Evolutionary conservation across 2,888 invertebrate genomes (phyloP).

Genomic region (Mantis religiosa): DNA sequence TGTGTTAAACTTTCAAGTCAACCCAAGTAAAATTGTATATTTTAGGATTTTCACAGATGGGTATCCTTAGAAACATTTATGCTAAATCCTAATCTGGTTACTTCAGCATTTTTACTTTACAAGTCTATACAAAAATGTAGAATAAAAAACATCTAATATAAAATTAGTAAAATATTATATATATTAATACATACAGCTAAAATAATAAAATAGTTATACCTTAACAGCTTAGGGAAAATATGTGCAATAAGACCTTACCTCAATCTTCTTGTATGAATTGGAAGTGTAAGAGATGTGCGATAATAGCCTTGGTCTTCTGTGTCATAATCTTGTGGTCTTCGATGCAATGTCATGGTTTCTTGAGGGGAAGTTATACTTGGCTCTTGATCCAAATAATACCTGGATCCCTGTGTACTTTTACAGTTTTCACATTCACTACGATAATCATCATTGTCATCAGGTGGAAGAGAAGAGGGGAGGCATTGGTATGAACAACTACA

Average conservation of each 20-base stretch:
- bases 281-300: conserved; percentile 60
- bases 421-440: conserved; percentile 83
- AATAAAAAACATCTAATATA: no score
- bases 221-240: neutral
- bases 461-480: conserved; percentile 36
- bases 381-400: conserved; percentile 55
- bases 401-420: conserved; percentile 69
- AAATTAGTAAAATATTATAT: no score
- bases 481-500: conserved; percentile 30
- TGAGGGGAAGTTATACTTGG: conserved; percentile 55
- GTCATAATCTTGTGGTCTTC: conserved; percentile 52
- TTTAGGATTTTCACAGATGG: no score
- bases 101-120: no score
- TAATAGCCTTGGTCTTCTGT: conserved; percentile 50
- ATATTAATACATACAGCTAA: no score
- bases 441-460: conserved; percentile 65
- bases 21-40: no score
- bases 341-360: conserved; percentile 66
- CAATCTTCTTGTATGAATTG: conserved; percentile 56
- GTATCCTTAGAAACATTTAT: no score
- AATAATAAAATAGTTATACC: neutral
- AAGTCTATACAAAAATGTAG: no score
- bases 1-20: no score
- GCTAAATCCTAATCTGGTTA: no score
- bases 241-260: conserved; percentile 42